phyloP scores from a whole-genome alignment of 2,888 invertebrate genomes.

The Quadriops clusia region DNA sequence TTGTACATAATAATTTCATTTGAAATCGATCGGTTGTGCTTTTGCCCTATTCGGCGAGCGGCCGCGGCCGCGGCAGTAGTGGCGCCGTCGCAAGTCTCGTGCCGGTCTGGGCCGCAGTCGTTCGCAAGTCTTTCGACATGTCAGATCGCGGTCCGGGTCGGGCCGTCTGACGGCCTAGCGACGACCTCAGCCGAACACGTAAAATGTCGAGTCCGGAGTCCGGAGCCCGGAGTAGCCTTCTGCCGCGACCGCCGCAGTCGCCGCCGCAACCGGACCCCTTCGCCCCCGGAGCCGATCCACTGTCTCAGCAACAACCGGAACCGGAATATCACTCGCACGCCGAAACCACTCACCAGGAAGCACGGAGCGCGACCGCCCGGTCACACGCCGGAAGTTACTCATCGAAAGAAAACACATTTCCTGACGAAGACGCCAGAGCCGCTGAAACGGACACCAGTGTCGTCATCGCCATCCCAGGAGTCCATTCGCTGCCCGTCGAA shows the following conservation, averaged over 20 bases:
- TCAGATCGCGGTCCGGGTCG: conserved; percentile 32
- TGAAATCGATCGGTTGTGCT: conserved; percentile 18
- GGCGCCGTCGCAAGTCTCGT: conserved; percentile 17
- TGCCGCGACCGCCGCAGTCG: conserved; percentile 24
- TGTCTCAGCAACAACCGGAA: conserved; percentile 14
- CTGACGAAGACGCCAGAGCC: background rate
- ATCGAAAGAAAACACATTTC: no score
- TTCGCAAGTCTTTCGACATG: conserved; percentile 37
- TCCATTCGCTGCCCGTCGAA: no score
- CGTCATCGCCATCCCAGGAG: conserved; percentile 1
- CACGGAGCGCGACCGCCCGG: no score
- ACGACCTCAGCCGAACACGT: conserved; percentile 11
- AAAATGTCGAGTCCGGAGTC: conserved; percentile 14
- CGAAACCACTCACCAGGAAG: no score
- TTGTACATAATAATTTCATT: conserved; percentile 17
- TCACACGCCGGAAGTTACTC: no score
- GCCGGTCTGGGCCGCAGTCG: conserved; percentile 28
- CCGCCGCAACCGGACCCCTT: conserved; percentile 35
- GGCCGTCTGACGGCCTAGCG: conserved; percentile 15
- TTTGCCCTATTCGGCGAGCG: conserved; percentile 13
- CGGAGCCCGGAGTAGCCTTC: conserved; percentile 35
- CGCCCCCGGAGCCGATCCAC: conserved; percentile 22
- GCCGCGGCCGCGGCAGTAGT: conserved; percentile 17
- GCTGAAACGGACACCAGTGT: background rate
- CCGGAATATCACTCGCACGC: no score